Base-by-base conservation (phyloP, 2,113 vertebrate species). In the Eurypyga helias region DNA sequence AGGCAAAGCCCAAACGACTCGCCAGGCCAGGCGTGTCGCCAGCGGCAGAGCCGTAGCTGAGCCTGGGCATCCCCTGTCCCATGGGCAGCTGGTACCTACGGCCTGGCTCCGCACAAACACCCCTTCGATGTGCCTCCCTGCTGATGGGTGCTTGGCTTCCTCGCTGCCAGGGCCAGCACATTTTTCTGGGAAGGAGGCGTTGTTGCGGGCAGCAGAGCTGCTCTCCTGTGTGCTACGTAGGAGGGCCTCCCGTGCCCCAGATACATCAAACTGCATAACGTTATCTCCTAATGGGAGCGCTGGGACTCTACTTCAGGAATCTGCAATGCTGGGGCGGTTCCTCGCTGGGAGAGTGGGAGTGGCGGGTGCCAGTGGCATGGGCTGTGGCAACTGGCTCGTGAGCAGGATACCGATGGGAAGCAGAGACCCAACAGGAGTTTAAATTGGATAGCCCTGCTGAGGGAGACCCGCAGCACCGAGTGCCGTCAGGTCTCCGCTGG, bases 251-350 rank as follows among this genome's bases (percentile, higher is more conserved):
- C 86, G 13, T 91, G 95, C 87, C 95, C 95, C 78, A 78, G 92
- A 92, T 95, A 87, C 90, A 97, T 97, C 96, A 85, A 89, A 91
- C 93, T 6, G 52, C 65, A 60, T 90, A 90, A 91, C 2, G 8
- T 95, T 93, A 66, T 48, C 65, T 93, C 90, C 67, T 88, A 83
- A 26, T n/a, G 75, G 87, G 90, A 95, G 84, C 7, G 0, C 57
- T 86, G 93, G 89, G 83, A 95, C 81, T 86, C 70, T 65, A 77
- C 91, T 48, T 33, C 94, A 76, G 78, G 41, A 81, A 66, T 66
- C 55, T 23, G 79, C 69, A 57, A 2, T 29, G 38, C 7, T 51
- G 76, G 78, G 66, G 72, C 0, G 0, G 66, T 60, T 89, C 54
- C 66, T 89, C 0, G 0, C 38, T 0, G 0, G 38, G 51, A 87